Evolutionary conservation across 1,140 invertebrate genomes (phyloP).

Genomic region (Papilio glaucus): DNA sequence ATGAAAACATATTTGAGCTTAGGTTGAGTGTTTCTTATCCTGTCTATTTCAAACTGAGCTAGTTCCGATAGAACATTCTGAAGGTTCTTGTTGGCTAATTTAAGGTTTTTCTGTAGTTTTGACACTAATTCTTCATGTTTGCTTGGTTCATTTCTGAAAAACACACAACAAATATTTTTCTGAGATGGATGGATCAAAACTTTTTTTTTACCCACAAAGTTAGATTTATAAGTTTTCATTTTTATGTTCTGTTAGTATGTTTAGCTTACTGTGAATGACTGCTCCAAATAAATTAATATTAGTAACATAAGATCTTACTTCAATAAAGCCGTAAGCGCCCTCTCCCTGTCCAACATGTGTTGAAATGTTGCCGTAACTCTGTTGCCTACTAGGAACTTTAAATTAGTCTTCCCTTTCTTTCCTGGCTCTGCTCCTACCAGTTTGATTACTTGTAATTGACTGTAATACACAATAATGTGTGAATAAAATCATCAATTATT

Average conservation of each 20-base stretch:
- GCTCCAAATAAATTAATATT: too few species aligned
- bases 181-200: too few species aligned
- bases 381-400: constrained; percentile 88
- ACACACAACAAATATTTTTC: constrained; percentile 38
- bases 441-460: constrained; percentile 92
- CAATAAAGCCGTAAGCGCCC: constrained; percentile 86
- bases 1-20: constrained; percentile 84
- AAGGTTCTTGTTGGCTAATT: constrained; percentile 86
- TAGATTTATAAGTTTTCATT: too few species aligned
- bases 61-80: constrained; percentile 87
- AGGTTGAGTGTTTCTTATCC: constrained; percentile 82
- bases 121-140: constrained; percentile 88
- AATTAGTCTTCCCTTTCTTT: constrained; percentile 89
- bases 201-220: too few species aligned
- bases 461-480: constrained; percentile 44
- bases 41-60: constrained; percentile 86
- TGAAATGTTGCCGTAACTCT: constrained; percentile 86
- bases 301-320: constrained; percentile 82
- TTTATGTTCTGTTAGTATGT: too few species aligned
- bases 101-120: constrained; percentile 88
- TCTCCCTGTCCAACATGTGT: constrained; percentile 86
- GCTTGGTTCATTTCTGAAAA: constrained; percentile 86
- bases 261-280: too few species aligned
- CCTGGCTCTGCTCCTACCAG: constrained; percentile 88
- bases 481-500: not conserved